A percentile compares a stretch with the other conserved stretches of the same genome.
phyloP scores from a whole-genome alignment of 2,888 invertebrate species.

The Geotrupes spiniger region DNA sequence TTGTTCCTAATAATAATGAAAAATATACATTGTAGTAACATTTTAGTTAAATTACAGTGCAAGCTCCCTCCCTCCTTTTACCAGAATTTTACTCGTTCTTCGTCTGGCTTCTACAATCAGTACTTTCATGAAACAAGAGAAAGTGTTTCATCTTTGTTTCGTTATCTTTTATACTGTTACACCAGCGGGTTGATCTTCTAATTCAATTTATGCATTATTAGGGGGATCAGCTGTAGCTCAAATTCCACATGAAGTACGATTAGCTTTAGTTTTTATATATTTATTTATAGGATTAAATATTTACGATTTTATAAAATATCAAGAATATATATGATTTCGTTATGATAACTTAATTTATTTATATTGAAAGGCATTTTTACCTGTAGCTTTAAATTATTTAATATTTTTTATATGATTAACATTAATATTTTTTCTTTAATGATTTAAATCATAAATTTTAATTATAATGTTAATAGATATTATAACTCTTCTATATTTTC shows the following conservation, averaged over 20 bases:
- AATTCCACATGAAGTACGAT: slow-evolving; percentile 75
- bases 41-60: too few relatives aligned
- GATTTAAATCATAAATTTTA: slow-evolving; percentile 44
- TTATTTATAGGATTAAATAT: slow-evolving; percentile 58
- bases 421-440: slow-evolving; percentile 47
- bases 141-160: too few relatives aligned
- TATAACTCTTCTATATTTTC: slow-evolving; percentile 64
- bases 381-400: slow-evolving; percentile 46
- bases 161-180: slow-evolving; percentile 66
- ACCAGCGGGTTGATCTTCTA: slow-evolving; percentile 65
- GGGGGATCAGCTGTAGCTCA: slow-evolving; percentile 69
- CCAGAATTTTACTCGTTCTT: too few relatives aligned
- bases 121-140: too few relatives aligned
- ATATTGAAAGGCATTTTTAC: slow-evolving; percentile 65
- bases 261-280: slow-evolving; percentile 61
- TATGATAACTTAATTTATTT: slow-evolving; percentile 74
- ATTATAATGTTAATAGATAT: slow-evolving; percentile 59
- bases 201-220: slow-evolving; percentile 71
- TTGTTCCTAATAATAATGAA: too few relatives aligned
- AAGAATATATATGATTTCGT: slow-evolving; percentile 59
- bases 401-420: slow-evolving; percentile 55
- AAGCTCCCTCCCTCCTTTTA: too few relatives aligned
- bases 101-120: too few relatives aligned
- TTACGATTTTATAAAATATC: slow-evolving; percentile 52
- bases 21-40: too few relatives aligned